Evolutionary conservation across 2,797 vertebrate genomes (phyloP), one percentile per base, ranked within the genome.

Genomic region (Tadarida brasiliensis): DNA sequence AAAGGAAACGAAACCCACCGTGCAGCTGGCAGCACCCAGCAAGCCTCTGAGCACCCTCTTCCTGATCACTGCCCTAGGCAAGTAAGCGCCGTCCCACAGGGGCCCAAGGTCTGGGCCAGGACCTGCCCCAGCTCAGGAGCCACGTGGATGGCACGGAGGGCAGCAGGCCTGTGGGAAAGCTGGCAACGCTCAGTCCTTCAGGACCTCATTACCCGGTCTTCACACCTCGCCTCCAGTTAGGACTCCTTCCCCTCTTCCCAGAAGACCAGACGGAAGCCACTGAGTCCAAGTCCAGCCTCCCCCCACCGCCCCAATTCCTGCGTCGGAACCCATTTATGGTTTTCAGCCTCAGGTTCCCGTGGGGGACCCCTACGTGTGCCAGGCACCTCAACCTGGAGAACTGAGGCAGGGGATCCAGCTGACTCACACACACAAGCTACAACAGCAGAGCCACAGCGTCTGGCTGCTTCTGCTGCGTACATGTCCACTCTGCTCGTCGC

Each of bases 401-500:
- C 35, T 0, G 0, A 33, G 56, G 26, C 59, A 5, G 33, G 44
- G n/a, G 4, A 7, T 12, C 44, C 44, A 4, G 63, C 49, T 24
- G 24, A 61, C 19, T 12, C 49, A 56, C 51, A 11, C 59, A 11
- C 19, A 10, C 49, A 12, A 73, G 24, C 5, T 3, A 4, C 76
- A 17, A 30, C 47, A 24, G 54, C 68, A 17, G 0, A 0, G 0
- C 5, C 2, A 0, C 24, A 11, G 39, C 33, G 1, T 7, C 11
- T 17, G 20, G 1, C 54, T 14, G 59, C 67, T 20, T 2, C 24
- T 7, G 30, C 67, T 3, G 35, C 7, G 44, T 22, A 2, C 24
- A 3, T 0, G 1, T 8, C 68, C 3, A 0, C 8, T 56, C 20
- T 11, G 1, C 2, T 49, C 74, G 1, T 3, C 68, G 6, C 76